Evolutionary conservation across 2,797 vertebrate species (phyloP).

Genomic region (Cryptoblepharus egeriae): DNA sequence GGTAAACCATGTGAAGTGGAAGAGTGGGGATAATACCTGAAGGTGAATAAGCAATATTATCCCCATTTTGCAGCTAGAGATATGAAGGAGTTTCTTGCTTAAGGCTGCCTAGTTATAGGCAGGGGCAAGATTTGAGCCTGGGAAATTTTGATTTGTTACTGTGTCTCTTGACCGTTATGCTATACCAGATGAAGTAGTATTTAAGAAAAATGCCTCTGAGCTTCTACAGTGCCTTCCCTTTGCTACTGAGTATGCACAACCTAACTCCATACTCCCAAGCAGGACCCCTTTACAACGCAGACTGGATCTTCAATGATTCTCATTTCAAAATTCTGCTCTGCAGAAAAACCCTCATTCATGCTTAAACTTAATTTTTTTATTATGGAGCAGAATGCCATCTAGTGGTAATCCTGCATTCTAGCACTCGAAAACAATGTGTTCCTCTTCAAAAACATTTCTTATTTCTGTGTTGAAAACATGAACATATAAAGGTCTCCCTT

Average conservation of each 20-base stretch:
- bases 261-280: background rate
- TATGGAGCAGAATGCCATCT: slow-evolving; percentile 40
- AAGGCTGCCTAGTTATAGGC: too few relatives aligned
- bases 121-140: too few relatives aligned
- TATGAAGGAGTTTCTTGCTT: too few relatives aligned
- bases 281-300: background rate
- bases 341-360: background rate
- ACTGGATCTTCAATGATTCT: background rate
- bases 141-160: too few relatives aligned
- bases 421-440: background rate
- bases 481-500: too few relatives aligned
- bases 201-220: background rate
- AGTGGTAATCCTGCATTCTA: slow-evolving; percentile 1
- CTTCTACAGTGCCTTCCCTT: background rate
- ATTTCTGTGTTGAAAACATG: background rate
- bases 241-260: too few relatives aligned
- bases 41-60: too few relatives aligned
- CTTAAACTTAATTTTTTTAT: background rate
- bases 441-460: background rate
- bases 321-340: background rate
- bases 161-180: too few relatives aligned
- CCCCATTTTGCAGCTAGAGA: too few relatives aligned
- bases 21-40: too few relatives aligned
- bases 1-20: too few relatives aligned
- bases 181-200: background rate